Evolutionary conservation across 2,797 vertebrate species (phyloP), one percentile per base, ranked within the genome.

Genomic region (Sebastes trivittatus): DNA sequence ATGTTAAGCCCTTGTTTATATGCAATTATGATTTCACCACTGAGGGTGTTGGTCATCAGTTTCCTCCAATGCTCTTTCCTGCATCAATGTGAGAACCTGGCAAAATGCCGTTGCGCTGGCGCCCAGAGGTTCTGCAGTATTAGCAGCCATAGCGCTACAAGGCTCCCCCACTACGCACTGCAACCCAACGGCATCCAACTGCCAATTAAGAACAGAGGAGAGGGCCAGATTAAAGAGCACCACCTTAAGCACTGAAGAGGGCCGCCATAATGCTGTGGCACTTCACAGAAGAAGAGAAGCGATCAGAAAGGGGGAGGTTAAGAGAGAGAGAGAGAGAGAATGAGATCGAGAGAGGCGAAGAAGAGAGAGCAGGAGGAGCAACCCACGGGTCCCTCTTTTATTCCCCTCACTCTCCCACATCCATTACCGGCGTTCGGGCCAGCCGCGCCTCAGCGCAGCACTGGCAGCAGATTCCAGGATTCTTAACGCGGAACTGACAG

Each of bases 401-500:
- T 92, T 90, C 86, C 84, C 77, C 80, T 89, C 89, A 85, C 88
- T 93, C 89, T 92, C 90, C 75, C 86, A 91, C 91, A 93, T 92
- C 91, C 87, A 93, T 94, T 95, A 95, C 92, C 90, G 79, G 86
- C 77, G 9, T 73, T 79, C 59, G 25, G 86, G 79, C 90, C 82
- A 86, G 78, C 76, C 74, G 56, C 61, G 81, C 89, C 86, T 80
- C 80, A 30, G 79, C 75, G 64, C 79, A 72, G 83, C 80, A 83
- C 89, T 89, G 87, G 90, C 87, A 90, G 81, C 81, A 77, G 88
- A 91, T 93, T 93, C 90, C 90, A 88, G 87, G 87, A 92, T 90
- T 85, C 88, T 92, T 92, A 94, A 94, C 84, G 91, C 89, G 91
- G 93, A 93, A 93, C 90, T 90, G 92, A 93, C 92, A 93, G 88